Base-by-base conservation (phyloP, 92 coral and sea anemone species). In the Porites rus region DNA sequence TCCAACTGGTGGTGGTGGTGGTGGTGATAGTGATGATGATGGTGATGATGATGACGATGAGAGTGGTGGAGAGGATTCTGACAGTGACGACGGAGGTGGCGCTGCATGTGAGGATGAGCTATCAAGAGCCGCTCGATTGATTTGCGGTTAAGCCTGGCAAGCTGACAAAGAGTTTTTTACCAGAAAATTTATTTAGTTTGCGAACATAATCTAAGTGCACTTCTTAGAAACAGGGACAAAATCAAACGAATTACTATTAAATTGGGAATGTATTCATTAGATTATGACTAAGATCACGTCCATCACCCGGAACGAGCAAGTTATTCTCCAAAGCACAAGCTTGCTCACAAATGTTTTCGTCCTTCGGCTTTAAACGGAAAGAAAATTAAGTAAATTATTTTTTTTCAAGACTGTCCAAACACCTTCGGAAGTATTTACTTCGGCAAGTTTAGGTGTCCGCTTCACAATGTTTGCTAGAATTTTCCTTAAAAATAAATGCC, bases 101-200 rank as follows among this genome's bases (percentile, higher is more conserved):
- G 78, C 31, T 8, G 10, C 20, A 20, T 81, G 86, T n/a, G 68
- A 7, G 2, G 58, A n/a, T 43, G 66, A 81, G 64, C 46, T 81
- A 7, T 12, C 17, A 69, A 38, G 1, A 56, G 68, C 43, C 1
- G 59, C 18, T 3, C 11, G 17, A 7, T 16, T 81, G 18, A 69
- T 81, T 18, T 81, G 86, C 10, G 59, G 54, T 58, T 69, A 58
- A 19, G 21, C 19, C 2, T 12, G 46, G 10, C 51, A 6, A 28
- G 52, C 31, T 50, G 6, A 8, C 10, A 3, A 70, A 38, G 10
- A 22, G 4, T 17, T 56, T 56, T n/a, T 56, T 4, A 56, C 11
- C 61, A 10, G 13, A 56, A 56, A 56, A 56, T 10, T 38, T 2
- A 54, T 13, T 8, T 54, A 54, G 11, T 13, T 54, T 10, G 60